Conservation (phyloP, 1,140 invertebrate species). For the Micrasema minimum region DNA sequence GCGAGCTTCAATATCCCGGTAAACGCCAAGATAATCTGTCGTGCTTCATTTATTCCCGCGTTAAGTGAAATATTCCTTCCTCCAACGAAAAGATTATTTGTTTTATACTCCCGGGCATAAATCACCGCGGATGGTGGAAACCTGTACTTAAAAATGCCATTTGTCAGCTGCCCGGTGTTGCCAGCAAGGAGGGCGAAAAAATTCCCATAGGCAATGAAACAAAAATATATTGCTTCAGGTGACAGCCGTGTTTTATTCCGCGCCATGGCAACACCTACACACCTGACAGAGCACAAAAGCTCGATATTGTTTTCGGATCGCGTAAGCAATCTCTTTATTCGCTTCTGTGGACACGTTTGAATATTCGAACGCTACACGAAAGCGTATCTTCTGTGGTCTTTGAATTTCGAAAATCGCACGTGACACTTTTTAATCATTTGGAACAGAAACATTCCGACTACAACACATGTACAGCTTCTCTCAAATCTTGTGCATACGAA, state of each 20-base stretch:
- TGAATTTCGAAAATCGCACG: conserved; percentile 6
- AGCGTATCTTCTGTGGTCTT: conserved; percentile 13
- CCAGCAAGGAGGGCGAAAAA: conserved; percentile 28
- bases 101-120: conserved; percentile 17
- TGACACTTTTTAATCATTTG: conserved; percentile 32
- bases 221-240: conserved; percentile 40
- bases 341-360: conserved; percentile 42
- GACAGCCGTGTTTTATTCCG: conserved; percentile 47
- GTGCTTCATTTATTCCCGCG: conserved; percentile 27
- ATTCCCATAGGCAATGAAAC: conserved; percentile 39
- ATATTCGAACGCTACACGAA: conserved; percentile 34
- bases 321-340: conserved; percentile 53
- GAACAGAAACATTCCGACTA: no score
- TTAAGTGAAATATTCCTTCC: conserved; percentile 32
- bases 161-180: conserved; percentile 29
- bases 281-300: conserved; percentile 51
- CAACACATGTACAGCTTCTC: no score
- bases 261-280: conserved; percentile 50
- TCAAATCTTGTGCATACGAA: no score
- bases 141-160: conserved; percentile 32
- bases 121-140: conserved; percentile 26
- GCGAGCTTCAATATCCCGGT: conserved; percentile 22
- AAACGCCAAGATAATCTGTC: conserved; percentile 20
- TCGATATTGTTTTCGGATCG: conserved; percentile 53
- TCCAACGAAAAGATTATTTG: conserved; percentile 31